Evolutionary conservation across 2,888 invertebrate genomes (phyloP).

Genomic region (Eremobia ochroleuca): DNA sequence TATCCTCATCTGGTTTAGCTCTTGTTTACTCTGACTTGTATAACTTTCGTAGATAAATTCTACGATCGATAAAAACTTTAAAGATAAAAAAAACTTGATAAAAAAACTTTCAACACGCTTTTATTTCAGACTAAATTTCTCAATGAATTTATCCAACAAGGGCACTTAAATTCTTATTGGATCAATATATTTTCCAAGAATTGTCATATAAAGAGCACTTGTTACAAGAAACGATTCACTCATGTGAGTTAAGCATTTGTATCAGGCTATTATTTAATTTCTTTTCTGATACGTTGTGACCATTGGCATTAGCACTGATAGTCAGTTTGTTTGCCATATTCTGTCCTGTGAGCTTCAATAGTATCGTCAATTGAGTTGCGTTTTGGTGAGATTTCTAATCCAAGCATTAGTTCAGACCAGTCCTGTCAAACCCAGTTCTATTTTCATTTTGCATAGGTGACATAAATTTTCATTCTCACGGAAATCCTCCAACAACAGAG

Average conservation of each 20-base stretch:
- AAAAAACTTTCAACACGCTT: not conserved
- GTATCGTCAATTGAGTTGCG: no score
- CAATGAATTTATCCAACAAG: not conserved
- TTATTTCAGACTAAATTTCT: not conserved
- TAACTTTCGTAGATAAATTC: not conserved
- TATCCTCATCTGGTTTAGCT: slow-evolving; percentile 8
- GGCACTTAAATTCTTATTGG: not conserved
- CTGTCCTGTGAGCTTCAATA: not conserved
- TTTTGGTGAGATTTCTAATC: not conserved
- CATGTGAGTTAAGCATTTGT: not conserved
- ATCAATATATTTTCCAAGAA: not conserved
- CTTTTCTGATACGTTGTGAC: not conserved
- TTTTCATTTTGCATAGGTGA: not conserved
- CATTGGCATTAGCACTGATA: no score
- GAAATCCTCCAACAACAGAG: slow-evolving; percentile 5
- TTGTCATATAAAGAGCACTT: not conserved
- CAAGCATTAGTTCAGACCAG: not conserved
- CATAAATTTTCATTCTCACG: not conserved
- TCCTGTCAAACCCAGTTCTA: not conserved
- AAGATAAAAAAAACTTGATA: no score
- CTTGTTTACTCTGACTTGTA: not conserved
- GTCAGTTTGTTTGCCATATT: no score
- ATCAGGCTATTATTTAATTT: no score
- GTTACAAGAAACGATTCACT: not conserved
- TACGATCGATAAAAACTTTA: no score